phyloP scores from a whole-genome alignment of 2,888 invertebrate species.

The Scaptomyza reducta region DNA sequence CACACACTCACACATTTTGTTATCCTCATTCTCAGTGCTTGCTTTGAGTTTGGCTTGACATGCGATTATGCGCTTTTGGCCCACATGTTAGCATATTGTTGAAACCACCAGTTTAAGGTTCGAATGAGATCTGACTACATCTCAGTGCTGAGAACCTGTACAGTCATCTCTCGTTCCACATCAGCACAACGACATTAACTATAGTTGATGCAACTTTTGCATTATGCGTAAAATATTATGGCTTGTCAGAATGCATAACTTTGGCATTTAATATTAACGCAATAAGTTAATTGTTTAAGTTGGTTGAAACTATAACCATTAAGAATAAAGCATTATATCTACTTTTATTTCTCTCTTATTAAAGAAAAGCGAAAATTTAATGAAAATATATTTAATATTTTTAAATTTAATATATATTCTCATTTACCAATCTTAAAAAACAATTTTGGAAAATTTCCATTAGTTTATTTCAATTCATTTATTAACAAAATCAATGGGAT shows the following conservation, averaged over 20 bases:
- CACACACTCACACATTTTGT: constrained; percentile 31
- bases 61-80: constrained; percentile 52
- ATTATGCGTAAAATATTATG: constrained; percentile 10
- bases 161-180: constrained; percentile 10
- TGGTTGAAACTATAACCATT: background rate
- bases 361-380: too few species aligned
- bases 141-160: constrained; percentile 11
- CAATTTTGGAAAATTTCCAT: background rate
- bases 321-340: too few species aligned
- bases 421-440: background rate
- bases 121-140: constrained; percentile 34
- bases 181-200: constrained; percentile 15
- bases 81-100: constrained; percentile 45
- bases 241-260: background rate
- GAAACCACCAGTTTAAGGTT: constrained; percentile 1
- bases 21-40: constrained; percentile 37
- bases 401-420: too few species aligned
- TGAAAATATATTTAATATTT: too few species aligned
- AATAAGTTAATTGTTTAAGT: background rate
- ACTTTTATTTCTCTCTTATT: too few species aligned
- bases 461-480: constrained; percentile 8
- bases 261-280: background rate
- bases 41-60: constrained; percentile 48
- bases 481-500: constrained; percentile 1
- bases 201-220: constrained; percentile 29